Conservation (phyloP, 2,888 invertebrate species). For the Macaria notata region DNA sequence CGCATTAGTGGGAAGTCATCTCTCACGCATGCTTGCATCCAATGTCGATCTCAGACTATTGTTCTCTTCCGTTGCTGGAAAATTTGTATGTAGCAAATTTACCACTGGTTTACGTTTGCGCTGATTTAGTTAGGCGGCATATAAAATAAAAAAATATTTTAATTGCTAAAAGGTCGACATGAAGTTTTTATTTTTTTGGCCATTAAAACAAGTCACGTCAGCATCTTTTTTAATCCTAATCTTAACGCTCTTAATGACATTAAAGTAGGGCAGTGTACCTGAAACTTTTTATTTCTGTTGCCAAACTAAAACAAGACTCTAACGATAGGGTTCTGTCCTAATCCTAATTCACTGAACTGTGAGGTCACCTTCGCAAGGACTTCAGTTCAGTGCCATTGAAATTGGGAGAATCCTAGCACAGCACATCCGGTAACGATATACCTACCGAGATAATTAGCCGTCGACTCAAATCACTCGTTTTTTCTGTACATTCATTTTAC, state of each 20-base stretch:
- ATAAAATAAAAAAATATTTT: no score
- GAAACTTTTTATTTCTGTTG: no score
- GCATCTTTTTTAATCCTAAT: no score
- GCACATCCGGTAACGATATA: conserved; percentile 24
- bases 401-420: conserved; percentile 7
- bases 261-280: no score
- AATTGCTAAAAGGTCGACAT: no score
- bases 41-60: conserved; percentile 17
- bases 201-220: no score
- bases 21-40: conserved; percentile 11
- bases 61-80: neutral
- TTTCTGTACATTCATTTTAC: conserved; percentile 31
- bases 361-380: conserved; percentile 4
- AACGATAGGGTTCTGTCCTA: conserved; percentile 3
- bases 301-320: no score
- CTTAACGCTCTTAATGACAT: no score
- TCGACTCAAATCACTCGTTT: conserved; percentile 24
- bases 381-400: conserved; percentile 8
- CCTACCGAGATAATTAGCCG: conserved; percentile 27
- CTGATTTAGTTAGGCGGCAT: no score
- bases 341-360: neutral
- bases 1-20: conserved; percentile 12
- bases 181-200: no score
- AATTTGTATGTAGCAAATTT: no score
- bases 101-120: no score